phyloP scores from a whole-genome alignment of 2,797 vertebrate species.

The Borostomias antarcticus region DNA sequence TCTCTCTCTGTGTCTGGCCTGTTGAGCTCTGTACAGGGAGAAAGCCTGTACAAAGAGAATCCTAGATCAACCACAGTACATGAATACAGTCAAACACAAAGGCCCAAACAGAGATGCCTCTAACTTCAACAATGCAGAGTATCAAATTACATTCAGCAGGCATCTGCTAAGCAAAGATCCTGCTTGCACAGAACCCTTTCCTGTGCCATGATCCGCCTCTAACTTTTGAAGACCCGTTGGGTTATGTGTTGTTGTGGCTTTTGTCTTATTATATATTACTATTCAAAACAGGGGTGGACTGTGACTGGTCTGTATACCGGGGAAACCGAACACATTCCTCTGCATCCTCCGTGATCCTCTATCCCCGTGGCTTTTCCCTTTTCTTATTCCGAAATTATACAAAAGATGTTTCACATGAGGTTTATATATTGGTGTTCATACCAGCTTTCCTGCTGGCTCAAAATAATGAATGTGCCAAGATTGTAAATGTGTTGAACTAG shows the following conservation, averaged over 20 bases:
- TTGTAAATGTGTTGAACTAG: too few species aligned
- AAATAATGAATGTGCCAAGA: too few species aligned
- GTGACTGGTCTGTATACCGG: constrained; percentile 31
- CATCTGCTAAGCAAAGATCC: constrained; percentile 17
- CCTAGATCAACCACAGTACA: constrained; percentile 67
- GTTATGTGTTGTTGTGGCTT: too few species aligned
- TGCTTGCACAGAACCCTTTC: constrained; percentile 17
- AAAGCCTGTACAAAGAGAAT: constrained; percentile 75
- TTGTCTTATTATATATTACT: background rate
- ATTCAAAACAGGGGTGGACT: too few species aligned
- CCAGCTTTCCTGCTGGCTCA: background rate
- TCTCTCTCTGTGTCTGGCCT: constrained; percentile 62
- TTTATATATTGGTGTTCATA: background rate
- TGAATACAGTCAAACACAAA: constrained; percentile 66
- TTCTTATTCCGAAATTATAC: background rate
- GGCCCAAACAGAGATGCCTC: constrained; percentile 57
- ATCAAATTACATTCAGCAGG: constrained; percentile 42
- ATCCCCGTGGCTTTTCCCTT: background rate
- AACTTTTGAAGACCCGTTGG: too few species aligned
- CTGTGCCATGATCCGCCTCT: too few species aligned
- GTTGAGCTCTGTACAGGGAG: constrained; percentile 56
- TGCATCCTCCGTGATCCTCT: constrained; percentile 30
- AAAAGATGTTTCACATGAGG: background rate
- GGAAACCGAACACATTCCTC: constrained; percentile 31
- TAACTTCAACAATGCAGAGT: constrained; percentile 44